phyloP scores from a whole-genome alignment of 2,888 invertebrate genomes.

The Cantharis rufa region DNA sequence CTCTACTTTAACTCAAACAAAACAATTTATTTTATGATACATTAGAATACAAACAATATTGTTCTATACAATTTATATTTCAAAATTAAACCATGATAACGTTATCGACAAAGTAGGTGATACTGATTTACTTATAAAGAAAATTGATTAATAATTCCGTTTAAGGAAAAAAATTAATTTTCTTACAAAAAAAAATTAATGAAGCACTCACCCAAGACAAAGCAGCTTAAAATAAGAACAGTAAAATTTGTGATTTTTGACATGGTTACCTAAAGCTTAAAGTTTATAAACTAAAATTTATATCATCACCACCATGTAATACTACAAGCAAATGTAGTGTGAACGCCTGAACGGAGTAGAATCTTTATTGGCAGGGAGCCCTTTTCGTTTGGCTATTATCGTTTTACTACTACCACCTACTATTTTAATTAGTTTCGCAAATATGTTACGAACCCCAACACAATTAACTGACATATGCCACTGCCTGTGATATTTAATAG shows the following conservation, averaged over 20 bases:
- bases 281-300: background rate
- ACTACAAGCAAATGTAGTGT: background rate
- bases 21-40: background rate
- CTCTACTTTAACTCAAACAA: background rate
- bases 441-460: background rate
- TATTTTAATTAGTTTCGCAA: background rate
- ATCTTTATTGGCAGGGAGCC: slow-evolving; percentile 18
- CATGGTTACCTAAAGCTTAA: background rate
- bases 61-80: background rate
- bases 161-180: no score
- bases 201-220: background rate
- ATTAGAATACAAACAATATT: background rate
- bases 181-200: background rate
- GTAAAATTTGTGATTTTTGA: background rate
- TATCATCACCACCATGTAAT: background rate
- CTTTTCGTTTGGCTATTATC: slow-evolving; percentile 9
- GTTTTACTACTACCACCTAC: background rate
- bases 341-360: background rate
- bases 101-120: background rate
- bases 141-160: no score
- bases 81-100: background rate
- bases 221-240: background rate
- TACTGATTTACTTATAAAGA: background rate
- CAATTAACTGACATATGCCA: background rate
- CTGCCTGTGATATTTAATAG: background rate